Conservation (phyloP, 2,797 vertebrate genomes). For the Nannoperca australis region DNA sequence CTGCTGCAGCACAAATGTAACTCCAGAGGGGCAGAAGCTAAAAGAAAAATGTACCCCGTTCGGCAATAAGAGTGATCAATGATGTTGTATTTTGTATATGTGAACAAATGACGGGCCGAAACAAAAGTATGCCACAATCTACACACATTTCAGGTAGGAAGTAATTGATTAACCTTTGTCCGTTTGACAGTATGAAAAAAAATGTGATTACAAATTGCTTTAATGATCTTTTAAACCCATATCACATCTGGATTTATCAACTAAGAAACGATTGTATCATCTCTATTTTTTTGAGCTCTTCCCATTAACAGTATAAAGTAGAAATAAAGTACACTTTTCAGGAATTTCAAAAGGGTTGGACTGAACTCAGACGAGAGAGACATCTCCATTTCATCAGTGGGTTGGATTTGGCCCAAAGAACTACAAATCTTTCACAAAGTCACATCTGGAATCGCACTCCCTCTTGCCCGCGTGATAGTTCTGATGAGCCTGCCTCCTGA, state of each 20-base stretch:
- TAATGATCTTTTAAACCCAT: neutral
- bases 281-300: neutral
- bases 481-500: conserved; percentile 19
- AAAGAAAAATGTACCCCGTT: neutral
- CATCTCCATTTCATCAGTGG: conserved; percentile 7
- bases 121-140: neutral
- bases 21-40: neutral
- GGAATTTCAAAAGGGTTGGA: neutral
- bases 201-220: neutral
- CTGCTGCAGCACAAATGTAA: neutral
- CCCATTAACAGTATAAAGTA: neutral
- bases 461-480: conserved; percentile 9
- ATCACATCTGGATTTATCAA: neutral
- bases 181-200: neutral
- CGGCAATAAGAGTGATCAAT: neutral
- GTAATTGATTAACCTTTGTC: neutral
- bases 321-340: neutral
- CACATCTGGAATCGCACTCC: conserved; percentile 41
- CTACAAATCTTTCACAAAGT: conserved; percentile 28
- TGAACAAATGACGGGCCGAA: neutral
- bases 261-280: neutral
- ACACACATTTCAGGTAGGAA: neutral
- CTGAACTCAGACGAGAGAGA: neutral
- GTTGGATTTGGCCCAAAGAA: conserved; percentile 13
- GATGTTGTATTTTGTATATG: no score